Evolutionary conservation across 2,888 invertebrate species (phyloP), one percentile per base, ranked within the genome.

Genomic region (Drosophila dives): DNA sequence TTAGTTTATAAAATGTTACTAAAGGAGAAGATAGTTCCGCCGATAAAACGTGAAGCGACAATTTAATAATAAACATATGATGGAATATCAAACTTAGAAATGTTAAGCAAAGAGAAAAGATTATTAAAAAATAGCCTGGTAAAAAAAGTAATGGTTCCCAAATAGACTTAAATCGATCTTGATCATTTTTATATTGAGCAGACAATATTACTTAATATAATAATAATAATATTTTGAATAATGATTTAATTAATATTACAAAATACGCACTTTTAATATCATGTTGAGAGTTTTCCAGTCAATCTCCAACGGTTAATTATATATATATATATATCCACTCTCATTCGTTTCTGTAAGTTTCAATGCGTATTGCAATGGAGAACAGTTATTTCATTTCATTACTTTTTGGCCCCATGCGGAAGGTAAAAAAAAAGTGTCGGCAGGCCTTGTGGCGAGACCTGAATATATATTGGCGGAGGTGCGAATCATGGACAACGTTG

Each of bases 391-490:
- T 49, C 55, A 60, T 62, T 80, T 71, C 48, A 60, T 63, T 49
- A 70, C 53, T 60, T 58, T 60, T 64, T 62, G 36, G 59, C 20
- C 20, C 26, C 20, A 17, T 61, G 34, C 26, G 50, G 12, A 2
- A 12, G n/a, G n/a, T 4, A 8, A 29, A 42, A 55, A 58, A 49
- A 70, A 50, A 32, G 42, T 36, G 51, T 29, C 34, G 49, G 29
- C 51, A 54, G 58, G 26, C 61, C 54, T 32, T 36, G 17, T 62
- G 62, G 58, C 58, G 50, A 64, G 65, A 51, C 69, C 74, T 70
- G 81, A 78, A 86, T 87, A 77, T 87, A 80, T 86, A 64, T 76
- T 76, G 78, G 68, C 68, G 70, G 75, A 83, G 59, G 70, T 69
- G 60, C 69, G 50, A 72, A 64, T 53, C 62, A 67, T 42, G 51